Percentiles rank a stretch among this genome's conserved stretches.
These are phyloP conservation scores for Centropristis striata DNA, from an alignment of 2,113 vertebrate genomes.

Conservation along the genomic window DNA sequence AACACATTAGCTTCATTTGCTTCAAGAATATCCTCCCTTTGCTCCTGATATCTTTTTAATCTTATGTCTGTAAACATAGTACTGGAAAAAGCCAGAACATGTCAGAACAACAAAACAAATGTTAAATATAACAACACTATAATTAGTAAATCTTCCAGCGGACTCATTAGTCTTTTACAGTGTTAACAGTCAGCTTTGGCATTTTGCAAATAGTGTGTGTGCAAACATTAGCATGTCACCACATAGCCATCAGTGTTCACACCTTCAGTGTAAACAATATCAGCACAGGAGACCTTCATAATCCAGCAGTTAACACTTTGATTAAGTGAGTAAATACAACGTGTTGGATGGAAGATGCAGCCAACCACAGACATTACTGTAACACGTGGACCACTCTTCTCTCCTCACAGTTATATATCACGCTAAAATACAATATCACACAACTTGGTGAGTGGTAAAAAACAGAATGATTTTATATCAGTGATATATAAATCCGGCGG, in stretches of 20 bases:
- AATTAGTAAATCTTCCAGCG: neutral
- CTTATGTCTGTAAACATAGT: neutral
- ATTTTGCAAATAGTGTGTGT: slow-evolving; percentile 16
- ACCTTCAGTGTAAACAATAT: slow-evolving; percentile 14
- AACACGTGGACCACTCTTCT: neutral
- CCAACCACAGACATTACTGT: neutral
- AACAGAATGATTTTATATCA: neutral
- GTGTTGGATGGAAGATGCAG: neutral
- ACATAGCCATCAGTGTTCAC: neutral
- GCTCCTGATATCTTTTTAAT: neutral
- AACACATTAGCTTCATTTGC: neutral
- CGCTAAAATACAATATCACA: neutral
- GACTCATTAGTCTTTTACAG: neutral
- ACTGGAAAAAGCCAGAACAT: neutral
- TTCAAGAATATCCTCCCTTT: neutral
- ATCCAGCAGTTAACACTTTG: neutral
- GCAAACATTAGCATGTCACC: slow-evolving; percentile 7
- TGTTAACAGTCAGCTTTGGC: neutral
- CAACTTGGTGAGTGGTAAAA: neutral
- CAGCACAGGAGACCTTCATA: slow-evolving; percentile 4
- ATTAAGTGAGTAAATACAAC: neutral
- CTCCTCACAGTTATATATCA: neutral
- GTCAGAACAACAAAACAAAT: neutral
- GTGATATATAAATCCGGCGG: neutral
- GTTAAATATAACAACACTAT: neutral